Evolutionary conservation across 2,797 vertebrate species (phyloP), one percentile per base, ranked within the genome.

Genomic region (Dipus sagitta): DNA sequence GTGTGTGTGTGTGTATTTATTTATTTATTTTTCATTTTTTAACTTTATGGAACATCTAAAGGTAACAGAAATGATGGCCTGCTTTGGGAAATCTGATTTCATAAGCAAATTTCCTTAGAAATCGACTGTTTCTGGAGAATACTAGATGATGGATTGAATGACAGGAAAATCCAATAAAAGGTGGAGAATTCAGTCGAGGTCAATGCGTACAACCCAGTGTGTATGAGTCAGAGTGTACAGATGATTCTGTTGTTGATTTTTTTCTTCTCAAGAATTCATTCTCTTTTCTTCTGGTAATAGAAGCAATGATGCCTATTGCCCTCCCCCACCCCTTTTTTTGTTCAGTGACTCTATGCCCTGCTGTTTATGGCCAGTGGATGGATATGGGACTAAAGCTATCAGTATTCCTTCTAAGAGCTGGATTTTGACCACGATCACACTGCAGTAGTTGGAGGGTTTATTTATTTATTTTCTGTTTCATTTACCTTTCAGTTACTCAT

Each of bases 1-100:
- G 42, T 47, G 42, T 47, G 42, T 47, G 42, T 47, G 42, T 47
- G 42, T 47, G 42, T 47, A 47, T 47, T 6, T 47, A 47, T 47
- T 6, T 47, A 47, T 47, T 47, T 1, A 47, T 47, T 47, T 47
- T 47, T 47, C 47, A 47, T 47, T 47, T 47, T 47, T 78, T 78
- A 64, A 14, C 23, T 38, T 23, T 60, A 58, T 26, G 32, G 24
- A 83, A 93, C 17, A 67, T 4, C 4, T 32, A 80, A 93, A 89
- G 58, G 54, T 77, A 88, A 79, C 47, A 65, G 28, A 72, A 77
- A 30, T 18, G 38, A 60, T 38, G 30, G 47, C 68, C 20, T 60
- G 7, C 34, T 28, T 34, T 64, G 30, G 21, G 17, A 92, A 92
- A 24, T 68, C 15, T 64, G 58, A n/a, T 91, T 77, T 96, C 84